Evolutionary conservation across 2,797 vertebrate species (phyloP).

Genomic region (Silurus aristotelis): DNA sequence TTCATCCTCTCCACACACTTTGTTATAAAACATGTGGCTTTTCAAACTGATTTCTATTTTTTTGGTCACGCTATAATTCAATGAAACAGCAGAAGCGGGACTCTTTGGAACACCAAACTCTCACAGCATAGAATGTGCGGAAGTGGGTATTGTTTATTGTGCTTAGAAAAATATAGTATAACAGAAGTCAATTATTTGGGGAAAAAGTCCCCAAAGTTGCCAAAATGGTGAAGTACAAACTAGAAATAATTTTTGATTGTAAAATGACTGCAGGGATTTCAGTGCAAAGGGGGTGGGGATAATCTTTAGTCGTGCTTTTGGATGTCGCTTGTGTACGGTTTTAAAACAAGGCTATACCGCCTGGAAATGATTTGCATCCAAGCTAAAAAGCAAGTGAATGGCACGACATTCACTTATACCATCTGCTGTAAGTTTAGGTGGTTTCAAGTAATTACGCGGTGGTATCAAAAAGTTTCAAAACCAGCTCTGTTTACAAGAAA

Average conservation of each 20-base stretch:
- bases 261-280: too few species aligned
- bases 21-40: slow-evolving; percentile 33
- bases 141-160: background rate
- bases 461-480: too few species aligned
- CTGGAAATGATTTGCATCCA: background rate
- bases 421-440: too few species aligned
- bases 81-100: slow-evolving; percentile 17
- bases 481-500: too few species aligned
- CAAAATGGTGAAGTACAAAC: background rate
- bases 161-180: background rate
- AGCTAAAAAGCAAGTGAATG: too few species aligned
- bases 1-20: slow-evolving; percentile 14
- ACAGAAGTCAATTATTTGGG: background rate
- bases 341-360: background rate
- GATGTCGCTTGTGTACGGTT: background rate
- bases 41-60: background rate
- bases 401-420: too few species aligned
- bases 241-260: background rate
- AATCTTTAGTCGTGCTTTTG: too few species aligned
- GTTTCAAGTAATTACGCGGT: too few species aligned
- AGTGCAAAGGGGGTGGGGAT: background rate
- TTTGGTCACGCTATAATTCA: slow-evolving; percentile 17
- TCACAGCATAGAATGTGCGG: background rate
- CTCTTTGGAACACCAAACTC: background rate
- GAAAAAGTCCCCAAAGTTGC: background rate